phyloP scores from a whole-genome alignment of 2,113 vertebrate genomes.

The Corythornis madagascariensis region DNA sequence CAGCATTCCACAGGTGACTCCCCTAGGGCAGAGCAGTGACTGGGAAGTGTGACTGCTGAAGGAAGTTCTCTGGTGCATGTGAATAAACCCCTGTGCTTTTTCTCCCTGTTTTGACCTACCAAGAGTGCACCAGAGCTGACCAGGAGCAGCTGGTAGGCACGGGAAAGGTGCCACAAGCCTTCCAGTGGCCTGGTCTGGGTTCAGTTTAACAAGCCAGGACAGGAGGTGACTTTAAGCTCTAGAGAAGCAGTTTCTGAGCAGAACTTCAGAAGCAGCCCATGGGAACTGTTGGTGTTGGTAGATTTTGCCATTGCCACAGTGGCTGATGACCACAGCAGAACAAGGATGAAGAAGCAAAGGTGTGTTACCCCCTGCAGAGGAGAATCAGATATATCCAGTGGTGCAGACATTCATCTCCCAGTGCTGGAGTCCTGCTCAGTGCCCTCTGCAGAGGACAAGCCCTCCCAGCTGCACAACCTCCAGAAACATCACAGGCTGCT shows the following conservation, averaged over 20 bases:
- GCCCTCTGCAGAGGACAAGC: not conserved
- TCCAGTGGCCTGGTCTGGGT: not conserved
- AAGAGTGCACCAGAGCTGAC: fast-evolving
- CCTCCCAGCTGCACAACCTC: not conserved
- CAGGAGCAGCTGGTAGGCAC: not conserved
- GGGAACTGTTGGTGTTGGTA: not conserved
- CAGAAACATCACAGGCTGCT: not conserved
- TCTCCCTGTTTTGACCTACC: no score
- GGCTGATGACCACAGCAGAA: not conserved
- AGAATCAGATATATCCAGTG: not conserved
- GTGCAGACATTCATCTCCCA: not conserved
- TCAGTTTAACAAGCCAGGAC: not conserved
- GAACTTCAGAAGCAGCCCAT: not conserved
- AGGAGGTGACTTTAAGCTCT: not conserved
- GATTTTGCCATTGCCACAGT: fast-evolving
- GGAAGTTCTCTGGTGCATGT: not conserved
- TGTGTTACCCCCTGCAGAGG: fast-evolving
- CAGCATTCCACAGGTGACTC: not conserved
- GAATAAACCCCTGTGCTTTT: no score
- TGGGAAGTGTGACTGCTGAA: not conserved
- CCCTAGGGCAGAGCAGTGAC: not conserved
- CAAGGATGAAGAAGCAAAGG: not conserved
- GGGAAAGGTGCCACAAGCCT: fast-evolving
- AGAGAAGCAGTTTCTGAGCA: not conserved
- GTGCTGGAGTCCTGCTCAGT: not conserved